Evolutionary conservation across 2,113 vertebrate genomes (phyloP).

Genomic region (Plectropomus leopardus): DNA sequence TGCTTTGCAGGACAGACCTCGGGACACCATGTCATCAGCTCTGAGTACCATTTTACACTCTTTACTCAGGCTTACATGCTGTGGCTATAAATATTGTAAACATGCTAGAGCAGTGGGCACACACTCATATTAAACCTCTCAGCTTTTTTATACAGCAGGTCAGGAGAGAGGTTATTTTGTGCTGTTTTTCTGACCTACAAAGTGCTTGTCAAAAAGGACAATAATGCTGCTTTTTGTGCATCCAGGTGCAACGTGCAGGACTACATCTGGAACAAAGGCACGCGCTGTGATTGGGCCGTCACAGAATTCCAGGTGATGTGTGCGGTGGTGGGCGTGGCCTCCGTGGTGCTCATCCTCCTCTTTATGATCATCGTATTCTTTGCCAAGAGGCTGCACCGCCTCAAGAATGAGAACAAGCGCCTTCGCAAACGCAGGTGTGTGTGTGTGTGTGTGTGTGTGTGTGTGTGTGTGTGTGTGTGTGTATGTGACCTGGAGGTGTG

Average conservation of each 20-base stretch:
- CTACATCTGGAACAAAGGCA: constrained; percentile 98
- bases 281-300: constrained; percentile 93
- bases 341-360: constrained; percentile 91
- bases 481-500: neutral
- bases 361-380: constrained; percentile 99
- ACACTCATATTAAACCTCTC: constrained; percentile 17
- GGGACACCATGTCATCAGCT: constrained; percentile 52
- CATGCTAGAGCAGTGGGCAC: neutral
- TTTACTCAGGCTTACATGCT: constrained; percentile 20
- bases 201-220: neutral
- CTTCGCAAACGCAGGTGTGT: constrained; percentile 95
- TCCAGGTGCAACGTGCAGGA: constrained; percentile 95
- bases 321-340: constrained; percentile 91
- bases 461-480: too few relatives aligned
- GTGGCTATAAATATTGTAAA: constrained; percentile 31
- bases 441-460: too few relatives aligned
- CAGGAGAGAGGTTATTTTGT: neutral
- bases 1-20: constrained; percentile 62
- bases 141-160: neutral
- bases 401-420: constrained; percentile 95
- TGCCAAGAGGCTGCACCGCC: constrained; percentile 95
- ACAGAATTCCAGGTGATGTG: constrained; percentile 99
- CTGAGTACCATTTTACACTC: constrained; percentile 48
- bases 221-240: neutral
- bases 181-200: neutral